phyloP scores from a whole-genome alignment of 2,888 invertebrate genomes.

The Caenorhabditis doughertyi region DNA sequence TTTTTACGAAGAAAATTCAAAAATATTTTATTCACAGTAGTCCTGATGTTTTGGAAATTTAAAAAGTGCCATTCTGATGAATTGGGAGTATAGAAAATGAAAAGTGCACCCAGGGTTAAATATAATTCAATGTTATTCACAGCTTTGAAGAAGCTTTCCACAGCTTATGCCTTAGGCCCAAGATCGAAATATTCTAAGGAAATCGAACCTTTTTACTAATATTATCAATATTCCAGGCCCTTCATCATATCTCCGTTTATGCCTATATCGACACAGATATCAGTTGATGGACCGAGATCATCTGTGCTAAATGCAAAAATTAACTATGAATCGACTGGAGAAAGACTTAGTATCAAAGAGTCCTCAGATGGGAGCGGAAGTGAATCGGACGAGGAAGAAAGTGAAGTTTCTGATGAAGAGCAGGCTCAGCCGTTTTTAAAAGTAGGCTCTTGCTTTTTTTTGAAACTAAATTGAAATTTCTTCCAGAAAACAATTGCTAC shows the following conservation, averaged over 20 bases:
- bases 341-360: slow-evolving; percentile 9
- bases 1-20: too few species aligned
- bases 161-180: too few species aligned
- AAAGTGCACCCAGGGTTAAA: too few species aligned
- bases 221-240: slow-evolving; percentile 72
- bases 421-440: slow-evolving; percentile 21
- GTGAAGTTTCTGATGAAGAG: slow-evolving; percentile 36
- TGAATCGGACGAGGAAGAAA: slow-evolving; percentile 48
- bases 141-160: too few species aligned
- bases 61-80: too few species aligned
- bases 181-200: too few species aligned
- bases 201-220: too few species aligned
- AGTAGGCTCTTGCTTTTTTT: background rate
- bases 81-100: too few species aligned
- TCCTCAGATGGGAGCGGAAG: slow-evolving; percentile 9
- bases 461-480: background rate
- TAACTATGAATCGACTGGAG: background rate
- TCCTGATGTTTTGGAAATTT: too few species aligned
- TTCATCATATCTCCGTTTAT: slow-evolving; percentile 81
- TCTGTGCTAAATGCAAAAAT: slow-evolving; percentile 5
- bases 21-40: too few species aligned
- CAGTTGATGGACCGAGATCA: slow-evolving; percentile 64
- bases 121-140: too few species aligned
- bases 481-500: slow-evolving; percentile 10
- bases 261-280: slow-evolving; percentile 80